Conservation (phyloP, 2,113 vertebrate genomes). For the Acrocephalus arundinaceus region DNA sequence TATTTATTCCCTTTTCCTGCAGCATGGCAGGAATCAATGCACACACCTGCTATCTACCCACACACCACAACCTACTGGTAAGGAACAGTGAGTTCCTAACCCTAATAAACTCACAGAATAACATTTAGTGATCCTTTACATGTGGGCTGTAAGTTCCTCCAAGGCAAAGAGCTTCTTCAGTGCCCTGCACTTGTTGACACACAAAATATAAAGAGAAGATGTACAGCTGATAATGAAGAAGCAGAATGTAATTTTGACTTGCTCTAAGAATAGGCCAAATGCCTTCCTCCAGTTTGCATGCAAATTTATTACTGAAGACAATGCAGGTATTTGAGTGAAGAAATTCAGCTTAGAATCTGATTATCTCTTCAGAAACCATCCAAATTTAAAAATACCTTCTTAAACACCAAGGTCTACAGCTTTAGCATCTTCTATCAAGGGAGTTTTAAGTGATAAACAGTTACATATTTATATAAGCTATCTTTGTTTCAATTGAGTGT, state of each 20-base stretch:
- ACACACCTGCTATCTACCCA: neutral
- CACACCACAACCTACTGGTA: neutral
- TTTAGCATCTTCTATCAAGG: neutral
- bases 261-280: slow-evolving; percentile 40
- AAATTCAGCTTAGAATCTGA: neutral
- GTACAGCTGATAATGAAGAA: neutral
- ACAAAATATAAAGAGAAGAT: neutral
- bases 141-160: neutral
- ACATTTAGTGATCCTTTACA: neutral
- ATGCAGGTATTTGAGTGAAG: neutral
- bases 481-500: neutral
- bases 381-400: neutral
- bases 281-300: slow-evolving; percentile 25
- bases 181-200: neutral
- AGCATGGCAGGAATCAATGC: neutral
- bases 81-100: neutral
- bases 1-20: neutral
- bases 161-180: neutral
- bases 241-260: neutral
- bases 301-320: slow-evolving; percentile 31
- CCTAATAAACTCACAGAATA: neutral
- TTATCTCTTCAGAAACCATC: neutral
- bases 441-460: neutral
- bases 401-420: neutral
- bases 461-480: neutral